These are phyloP conservation scores for Dicranocentrus wangi DNA, from an alignment of 2,888 invertebrate species.

Conservation along the genomic window DNA sequence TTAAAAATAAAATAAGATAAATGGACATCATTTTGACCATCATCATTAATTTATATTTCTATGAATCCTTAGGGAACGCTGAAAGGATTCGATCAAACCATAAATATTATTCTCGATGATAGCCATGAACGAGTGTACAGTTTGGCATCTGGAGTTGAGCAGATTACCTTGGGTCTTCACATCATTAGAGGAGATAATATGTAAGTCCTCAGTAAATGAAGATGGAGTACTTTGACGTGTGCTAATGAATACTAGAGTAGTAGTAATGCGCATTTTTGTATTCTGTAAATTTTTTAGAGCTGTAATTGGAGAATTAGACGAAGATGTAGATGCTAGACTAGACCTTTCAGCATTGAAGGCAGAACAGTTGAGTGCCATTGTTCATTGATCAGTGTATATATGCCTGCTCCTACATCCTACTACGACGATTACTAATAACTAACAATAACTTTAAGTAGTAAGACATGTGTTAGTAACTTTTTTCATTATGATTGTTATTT, in stretches of 20 bases:
- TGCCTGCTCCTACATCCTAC: too few relatives aligned
- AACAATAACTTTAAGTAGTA: not conserved
- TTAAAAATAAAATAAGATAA: not conserved
- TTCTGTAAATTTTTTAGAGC: conserved; percentile 77
- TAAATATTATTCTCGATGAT: conserved; percentile 97
- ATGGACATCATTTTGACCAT: conserved; percentile 34
- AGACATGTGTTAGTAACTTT: not conserved
- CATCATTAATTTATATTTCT: too few relatives aligned
- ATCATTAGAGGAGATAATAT: conserved; percentile 99
- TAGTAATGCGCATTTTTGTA: too few relatives aligned
- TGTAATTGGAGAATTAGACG: conserved; percentile 78
- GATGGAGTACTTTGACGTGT: too few relatives aligned
- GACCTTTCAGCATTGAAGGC: conserved; percentile 78
- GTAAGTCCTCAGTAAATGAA: too few relatives aligned
- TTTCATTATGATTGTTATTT: not conserved
- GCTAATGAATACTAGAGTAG: too few relatives aligned
- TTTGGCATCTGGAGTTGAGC: conserved; percentile 91
- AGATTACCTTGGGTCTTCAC: conserved; percentile 96
- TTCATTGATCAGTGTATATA: conserved; percentile 56
- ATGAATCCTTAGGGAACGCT: conserved; percentile 97
- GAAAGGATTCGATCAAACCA: conserved; percentile 99
- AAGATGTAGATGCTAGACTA: conserved; percentile 77
- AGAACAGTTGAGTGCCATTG: conserved; percentile 76
- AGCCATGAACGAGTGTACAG: conserved; percentile 99
- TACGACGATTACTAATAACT: too few relatives aligned